These are phyloP conservation scores for Dermolepida albohirtum DNA, from an alignment of 2,888 invertebrate species.

Conservation along the genomic window DNA sequence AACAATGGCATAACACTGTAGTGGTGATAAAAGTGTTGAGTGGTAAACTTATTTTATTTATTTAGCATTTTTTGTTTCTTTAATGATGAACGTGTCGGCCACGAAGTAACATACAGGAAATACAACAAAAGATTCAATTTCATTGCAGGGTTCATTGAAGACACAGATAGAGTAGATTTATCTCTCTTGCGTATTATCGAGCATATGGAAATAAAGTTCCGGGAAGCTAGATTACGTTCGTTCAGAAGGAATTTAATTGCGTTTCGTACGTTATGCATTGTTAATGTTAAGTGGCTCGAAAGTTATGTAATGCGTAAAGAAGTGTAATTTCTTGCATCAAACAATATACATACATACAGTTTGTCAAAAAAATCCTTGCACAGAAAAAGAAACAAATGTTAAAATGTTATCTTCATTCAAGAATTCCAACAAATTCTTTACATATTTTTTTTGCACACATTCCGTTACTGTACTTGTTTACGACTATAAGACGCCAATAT, in stretches of 20 bases:
- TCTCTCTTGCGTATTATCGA: constrained; percentile 45
- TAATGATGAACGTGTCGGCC: constrained; percentile 28
- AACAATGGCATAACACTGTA: constrained; percentile 18
- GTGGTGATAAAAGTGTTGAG: constrained; percentile 11
- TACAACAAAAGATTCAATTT: constrained; percentile 30
- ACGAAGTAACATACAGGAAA: constrained; percentile 26
- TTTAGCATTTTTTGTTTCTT: constrained; percentile 24
- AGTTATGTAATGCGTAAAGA: background rate
- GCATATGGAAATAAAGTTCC: constrained; percentile 51
- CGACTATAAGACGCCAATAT: too few species aligned
- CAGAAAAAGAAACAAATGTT: too few species aligned
- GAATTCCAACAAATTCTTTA: too few species aligned
- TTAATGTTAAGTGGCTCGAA: constrained; percentile 4
- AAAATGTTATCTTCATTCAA: too few species aligned
- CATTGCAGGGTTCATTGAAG: constrained; percentile 39
- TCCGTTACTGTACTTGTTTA: too few species aligned
- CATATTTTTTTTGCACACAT: too few species aligned
- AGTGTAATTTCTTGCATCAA: too few species aligned
- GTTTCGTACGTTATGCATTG: constrained; percentile 2
- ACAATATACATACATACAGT: too few species aligned
- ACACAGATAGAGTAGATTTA: constrained; percentile 47
- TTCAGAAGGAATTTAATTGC: constrained; percentile 3
- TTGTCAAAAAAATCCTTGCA: too few species aligned
- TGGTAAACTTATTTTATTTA: constrained; percentile 23
- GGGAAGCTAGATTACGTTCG: constrained; percentile 49